These are phyloP conservation scores for Calycopis cecrops DNA, from an alignment of 1,140 invertebrate genomes.

Conservation along the genomic window DNA sequence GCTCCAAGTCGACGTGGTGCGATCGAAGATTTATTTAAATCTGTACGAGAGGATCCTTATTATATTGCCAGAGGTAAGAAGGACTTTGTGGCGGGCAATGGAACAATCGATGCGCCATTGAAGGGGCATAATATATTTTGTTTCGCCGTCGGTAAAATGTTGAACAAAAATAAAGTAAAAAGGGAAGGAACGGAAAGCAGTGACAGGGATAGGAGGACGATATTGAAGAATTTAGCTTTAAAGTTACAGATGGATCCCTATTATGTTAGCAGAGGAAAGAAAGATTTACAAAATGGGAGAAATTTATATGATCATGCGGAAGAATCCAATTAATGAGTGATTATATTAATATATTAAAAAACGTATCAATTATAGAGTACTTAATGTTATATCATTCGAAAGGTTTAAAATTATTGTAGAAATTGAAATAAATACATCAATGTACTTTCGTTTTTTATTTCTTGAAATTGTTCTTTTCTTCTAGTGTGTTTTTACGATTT, in stretches of 20 bases:
- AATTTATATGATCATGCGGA: background rate
- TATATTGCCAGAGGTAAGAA: constrained; percentile 66
- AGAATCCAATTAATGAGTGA: background rate
- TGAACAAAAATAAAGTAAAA: constrained; percentile 36
- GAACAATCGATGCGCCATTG: constrained; percentile 19
- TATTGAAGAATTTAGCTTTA: constrained; percentile 56
- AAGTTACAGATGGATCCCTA: constrained; percentile 64
- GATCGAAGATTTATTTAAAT: constrained; percentile 60
- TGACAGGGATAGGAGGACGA: constrained; percentile 56
- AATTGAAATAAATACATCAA: too few relatives aligned
- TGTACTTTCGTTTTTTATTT: too few relatives aligned
- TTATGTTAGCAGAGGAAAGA: constrained; percentile 64
- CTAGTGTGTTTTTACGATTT: too few relatives aligned
- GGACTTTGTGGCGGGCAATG: constrained; percentile 33
- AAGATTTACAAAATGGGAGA: constrained; percentile 27
- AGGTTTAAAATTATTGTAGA: constrained; percentile 4
- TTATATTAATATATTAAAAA: background rate
- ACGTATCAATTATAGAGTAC: constrained; percentile 2
- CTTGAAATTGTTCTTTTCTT: too few relatives aligned
- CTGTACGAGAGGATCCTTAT: constrained; percentile 62
- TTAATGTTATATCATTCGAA: background rate
- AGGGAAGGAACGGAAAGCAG: constrained; percentile 42
- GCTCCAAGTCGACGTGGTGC: constrained; percentile 51
- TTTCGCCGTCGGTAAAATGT: background rate
- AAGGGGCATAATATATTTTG: background rate